Percentiles rank a stretch among this genome's conserved stretches.
Evolutionary conservation across 1,140 invertebrate genomes (phyloP).

Genomic region (Tyrophagus putrescentiae): DNA sequence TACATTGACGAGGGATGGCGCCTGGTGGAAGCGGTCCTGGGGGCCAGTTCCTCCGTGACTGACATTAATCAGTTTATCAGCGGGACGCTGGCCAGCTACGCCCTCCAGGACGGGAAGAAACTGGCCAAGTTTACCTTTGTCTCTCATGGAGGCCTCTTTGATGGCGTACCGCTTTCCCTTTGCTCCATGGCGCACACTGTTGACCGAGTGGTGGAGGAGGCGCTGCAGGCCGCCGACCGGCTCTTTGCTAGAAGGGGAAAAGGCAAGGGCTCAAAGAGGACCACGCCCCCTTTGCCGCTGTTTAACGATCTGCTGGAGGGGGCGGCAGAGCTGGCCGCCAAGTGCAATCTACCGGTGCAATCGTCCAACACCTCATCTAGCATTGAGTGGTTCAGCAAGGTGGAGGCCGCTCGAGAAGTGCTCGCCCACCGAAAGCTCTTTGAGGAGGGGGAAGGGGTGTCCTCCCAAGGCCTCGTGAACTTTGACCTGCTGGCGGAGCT

Average conservation of each 20-base stretch:
- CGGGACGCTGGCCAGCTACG: constrained; percentile 18
- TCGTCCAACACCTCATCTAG: background rate
- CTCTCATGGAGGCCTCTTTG: constrained; percentile 21
- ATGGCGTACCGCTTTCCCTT: constrained; percentile 20
- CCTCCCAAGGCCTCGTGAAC: too few species aligned
- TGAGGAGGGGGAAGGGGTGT: background rate
- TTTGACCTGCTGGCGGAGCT: constrained; percentile 13
- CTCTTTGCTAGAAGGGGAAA: constrained; percentile 8
- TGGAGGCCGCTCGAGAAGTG: constrained; percentile 9
- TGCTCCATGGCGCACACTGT: constrained; percentile 22
- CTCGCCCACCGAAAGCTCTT: constrained; percentile 3
- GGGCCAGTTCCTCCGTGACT: background rate
- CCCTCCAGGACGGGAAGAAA: constrained; percentile 12
- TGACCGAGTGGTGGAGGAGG: constrained; percentile 16
- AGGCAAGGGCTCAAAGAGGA: too few species aligned
- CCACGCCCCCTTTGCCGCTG: background rate
- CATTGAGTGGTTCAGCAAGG: constrained; percentile 22
- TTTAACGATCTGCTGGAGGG: constrained; percentile 8
- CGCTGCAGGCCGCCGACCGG: constrained; percentile 9
- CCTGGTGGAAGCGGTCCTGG: constrained; percentile 17
- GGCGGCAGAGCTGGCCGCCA: background rate
- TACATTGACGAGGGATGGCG: constrained; percentile 20
- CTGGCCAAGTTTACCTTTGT: constrained; percentile 23
- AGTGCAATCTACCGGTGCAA: background rate
- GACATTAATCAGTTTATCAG: constrained; percentile 23